Evolutionary conservation across 2,113 vertebrate species (phyloP).

Genomic region (Anseranas semipalmata): DNA sequence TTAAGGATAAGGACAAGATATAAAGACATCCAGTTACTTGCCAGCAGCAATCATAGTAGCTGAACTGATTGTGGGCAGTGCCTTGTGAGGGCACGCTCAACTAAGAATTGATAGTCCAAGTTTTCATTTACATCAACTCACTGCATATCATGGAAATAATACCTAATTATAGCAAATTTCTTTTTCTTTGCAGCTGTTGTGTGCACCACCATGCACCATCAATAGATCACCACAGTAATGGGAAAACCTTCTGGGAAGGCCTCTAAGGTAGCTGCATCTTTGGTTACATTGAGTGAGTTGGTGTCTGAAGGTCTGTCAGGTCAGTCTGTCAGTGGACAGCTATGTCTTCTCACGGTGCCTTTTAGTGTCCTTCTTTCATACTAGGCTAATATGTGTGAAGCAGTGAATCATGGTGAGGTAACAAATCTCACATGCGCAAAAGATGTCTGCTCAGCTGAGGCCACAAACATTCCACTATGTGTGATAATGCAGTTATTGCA

Average conservation of each 20-base stretch:
- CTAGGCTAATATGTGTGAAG: neutral
- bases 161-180: neutral
- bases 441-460: neutral
- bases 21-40: neutral
- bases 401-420: neutral
- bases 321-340: neutral
- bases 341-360: neutral
- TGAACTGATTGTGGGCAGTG: neutral
- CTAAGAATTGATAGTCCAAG: neutral
- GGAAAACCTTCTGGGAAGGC: neutral
- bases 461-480: neutral
- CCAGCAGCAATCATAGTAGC: neutral
- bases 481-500: neutral
- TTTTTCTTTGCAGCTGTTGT: neutral
- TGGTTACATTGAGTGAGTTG: fast-evolving
- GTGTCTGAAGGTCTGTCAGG: neutral
- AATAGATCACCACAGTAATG: neutral
- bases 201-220: neutral
- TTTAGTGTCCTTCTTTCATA: neutral
- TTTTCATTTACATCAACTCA: neutral
- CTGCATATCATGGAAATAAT: neutral
- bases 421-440: fast-evolving
- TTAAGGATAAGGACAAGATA: neutral
- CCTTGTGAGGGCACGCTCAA: neutral
- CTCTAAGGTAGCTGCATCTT: neutral